These are phyloP conservation scores for Muscicapa comitata DNA, from an alignment of 2,797 vertebrate species.

Conservation along the genomic window DNA sequence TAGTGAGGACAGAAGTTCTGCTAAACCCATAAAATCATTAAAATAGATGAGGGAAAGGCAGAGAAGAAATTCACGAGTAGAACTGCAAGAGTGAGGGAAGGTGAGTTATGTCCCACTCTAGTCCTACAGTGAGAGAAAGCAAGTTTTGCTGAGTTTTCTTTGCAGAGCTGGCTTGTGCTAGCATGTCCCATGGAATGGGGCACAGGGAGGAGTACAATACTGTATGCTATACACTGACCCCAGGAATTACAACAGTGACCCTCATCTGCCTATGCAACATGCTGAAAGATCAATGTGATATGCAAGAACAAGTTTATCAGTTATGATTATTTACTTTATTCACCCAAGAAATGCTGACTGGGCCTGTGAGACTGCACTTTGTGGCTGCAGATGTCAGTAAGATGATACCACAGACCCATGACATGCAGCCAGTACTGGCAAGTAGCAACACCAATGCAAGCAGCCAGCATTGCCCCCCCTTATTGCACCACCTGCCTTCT, in stretches of 20 bases:
- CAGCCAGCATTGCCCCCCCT: accelerated
- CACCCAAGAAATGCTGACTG: background rate
- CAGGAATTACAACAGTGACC: background rate
- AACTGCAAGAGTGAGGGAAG: background rate
- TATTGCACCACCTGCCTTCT: background rate
- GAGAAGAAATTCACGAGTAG: background rate
- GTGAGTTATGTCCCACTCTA: background rate
- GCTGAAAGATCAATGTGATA: background rate
- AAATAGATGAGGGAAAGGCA: background rate
- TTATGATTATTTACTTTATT: background rate
- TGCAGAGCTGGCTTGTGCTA: background rate
- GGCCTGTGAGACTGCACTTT: background rate
- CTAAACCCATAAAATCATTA: background rate
- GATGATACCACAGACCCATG: background rate
- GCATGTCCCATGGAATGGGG: background rate
- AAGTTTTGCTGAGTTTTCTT: background rate
- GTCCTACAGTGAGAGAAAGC: background rate
- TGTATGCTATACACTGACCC: background rate
- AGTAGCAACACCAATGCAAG: background rate
- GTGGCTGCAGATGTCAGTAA: background rate
- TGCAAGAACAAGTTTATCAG: background rate
- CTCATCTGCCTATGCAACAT: background rate
- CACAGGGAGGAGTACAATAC: background rate
- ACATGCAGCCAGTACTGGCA: background rate
- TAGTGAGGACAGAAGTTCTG: background rate